These are phyloP conservation scores for Argopecten irradians DNA, from an alignment of 1,140 invertebrate genomes.

Conservation along the genomic window DNA sequence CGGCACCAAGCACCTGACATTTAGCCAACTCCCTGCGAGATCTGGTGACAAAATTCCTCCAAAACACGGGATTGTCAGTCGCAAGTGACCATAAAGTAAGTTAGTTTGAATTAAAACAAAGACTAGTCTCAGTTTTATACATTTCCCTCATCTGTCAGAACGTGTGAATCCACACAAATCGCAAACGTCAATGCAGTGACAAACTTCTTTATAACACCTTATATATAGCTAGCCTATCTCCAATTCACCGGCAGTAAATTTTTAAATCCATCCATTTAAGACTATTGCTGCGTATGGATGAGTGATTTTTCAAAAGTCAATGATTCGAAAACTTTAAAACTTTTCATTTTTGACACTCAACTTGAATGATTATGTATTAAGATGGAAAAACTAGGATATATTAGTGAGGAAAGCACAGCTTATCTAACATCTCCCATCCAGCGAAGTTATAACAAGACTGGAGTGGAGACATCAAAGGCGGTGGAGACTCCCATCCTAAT, in stretches of 20 bases:
- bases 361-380: slow-evolving; percentile 12
- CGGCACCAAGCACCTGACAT: not conserved
- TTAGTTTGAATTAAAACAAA: not conserved
- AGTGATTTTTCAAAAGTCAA: slow-evolving; percentile 1
- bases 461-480: slow-evolving; percentile 14
- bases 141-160: not conserved
- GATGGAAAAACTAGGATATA: not conserved
- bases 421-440: slow-evolving; percentile 30
- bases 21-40: not conserved
- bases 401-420: slow-evolving; percentile 24
- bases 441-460: not conserved
- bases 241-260: not conserved
- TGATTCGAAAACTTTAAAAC: slow-evolving; percentile 17
- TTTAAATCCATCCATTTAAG: slow-evolving; percentile 11
- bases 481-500: not conserved
- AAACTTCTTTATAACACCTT: not conserved
- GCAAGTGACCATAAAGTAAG: not conserved
- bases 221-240: not conserved
- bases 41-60: slow-evolving; percentile 4
- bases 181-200: not conserved
- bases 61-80: not conserved
- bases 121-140: not conserved
- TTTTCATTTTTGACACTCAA: slow-evolving; percentile 3
- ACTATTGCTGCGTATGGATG: not conserved
- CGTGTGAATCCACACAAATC: not conserved